Conservation (phyloP, 2,113 vertebrate genomes). For the Poeciliopsis prolifica region DNA sequence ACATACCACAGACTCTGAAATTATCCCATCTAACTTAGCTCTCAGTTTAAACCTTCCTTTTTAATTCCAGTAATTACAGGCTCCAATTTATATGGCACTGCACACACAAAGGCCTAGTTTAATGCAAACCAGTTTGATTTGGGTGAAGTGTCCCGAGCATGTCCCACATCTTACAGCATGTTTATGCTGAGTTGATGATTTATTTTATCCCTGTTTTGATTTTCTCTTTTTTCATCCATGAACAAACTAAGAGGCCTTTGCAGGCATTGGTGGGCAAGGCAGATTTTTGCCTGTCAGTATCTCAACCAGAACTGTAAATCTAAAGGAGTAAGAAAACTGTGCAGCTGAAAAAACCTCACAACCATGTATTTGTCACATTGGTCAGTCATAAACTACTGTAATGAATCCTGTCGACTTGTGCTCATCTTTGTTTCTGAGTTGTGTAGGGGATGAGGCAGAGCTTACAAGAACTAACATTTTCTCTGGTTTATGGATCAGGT, state of each 20-base stretch:
- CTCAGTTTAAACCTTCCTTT: conserved; percentile 88
- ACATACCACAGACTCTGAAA: conserved; percentile 89
- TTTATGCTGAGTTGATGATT: conserved; percentile 85
- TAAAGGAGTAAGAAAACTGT: conserved; percentile 48
- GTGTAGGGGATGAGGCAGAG: conserved; percentile 38
- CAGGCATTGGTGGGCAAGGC: conserved; percentile 49
- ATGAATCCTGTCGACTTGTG: conserved; percentile 65
- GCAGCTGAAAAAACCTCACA: conserved; percentile 53
- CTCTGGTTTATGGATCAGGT: conserved; percentile 55
- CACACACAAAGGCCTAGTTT: conserved; percentile 86
- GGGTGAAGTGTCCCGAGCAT: conserved; percentile 82
- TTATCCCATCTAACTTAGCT: conserved; percentile 86
- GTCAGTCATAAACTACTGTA: conserved; percentile 57
- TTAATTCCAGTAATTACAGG: conserved; percentile 89
- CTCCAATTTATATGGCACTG: conserved; percentile 85
- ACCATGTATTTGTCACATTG: conserved; percentile 70
- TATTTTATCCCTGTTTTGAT: conserved; percentile 72
- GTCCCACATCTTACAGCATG: conserved; percentile 81
- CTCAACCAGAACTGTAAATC: conserved; percentile 72
- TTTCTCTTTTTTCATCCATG: conserved; percentile 63
- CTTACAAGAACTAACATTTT: conserved; percentile 39
- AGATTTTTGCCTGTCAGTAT: conserved; percentile 66
- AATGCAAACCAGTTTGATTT: conserved; percentile 88
- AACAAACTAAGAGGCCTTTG: conserved; percentile 56
- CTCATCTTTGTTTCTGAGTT: conserved; percentile 61